Percentiles rank a stretch among this genome's conserved stretches.
Conservation (phyloP, 2,888 invertebrate species). For the Drosophila antonietae region DNA sequence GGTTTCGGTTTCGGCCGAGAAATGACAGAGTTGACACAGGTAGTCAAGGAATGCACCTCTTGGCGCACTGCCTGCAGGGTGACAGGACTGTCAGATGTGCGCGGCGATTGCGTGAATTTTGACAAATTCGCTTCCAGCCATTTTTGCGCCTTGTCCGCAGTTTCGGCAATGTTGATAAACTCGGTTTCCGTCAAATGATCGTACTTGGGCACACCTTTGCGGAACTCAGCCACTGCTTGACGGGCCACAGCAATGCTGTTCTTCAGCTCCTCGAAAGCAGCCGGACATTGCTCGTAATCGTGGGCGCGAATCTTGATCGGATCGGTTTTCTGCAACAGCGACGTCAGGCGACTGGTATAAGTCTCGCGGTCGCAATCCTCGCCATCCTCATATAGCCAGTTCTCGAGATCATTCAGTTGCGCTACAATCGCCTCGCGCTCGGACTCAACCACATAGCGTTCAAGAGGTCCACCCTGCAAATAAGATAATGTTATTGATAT, state of each 20-base stretch:
- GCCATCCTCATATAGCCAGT: constrained; percentile 98
- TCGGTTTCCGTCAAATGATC: constrained; percentile 93
- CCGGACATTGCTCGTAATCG: constrained; percentile 92
- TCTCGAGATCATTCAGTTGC: constrained; percentile 93
- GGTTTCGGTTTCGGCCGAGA: constrained; percentile 96
- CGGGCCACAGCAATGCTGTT: constrained; percentile 91
- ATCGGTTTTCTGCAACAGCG: constrained; percentile 91
- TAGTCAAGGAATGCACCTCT: constrained; percentile 88
- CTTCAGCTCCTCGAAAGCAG: constrained; percentile 92
- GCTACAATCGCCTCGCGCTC: constrained; percentile 88
- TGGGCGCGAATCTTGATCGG: constrained; percentile 93
- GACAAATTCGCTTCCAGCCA: constrained; percentile 93
- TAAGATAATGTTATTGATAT: background rate
- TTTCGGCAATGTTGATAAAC: constrained; percentile 90
- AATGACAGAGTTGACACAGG: constrained; percentile 89
- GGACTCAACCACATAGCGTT: constrained; percentile 90
- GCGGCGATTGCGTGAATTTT: constrained; percentile 88
- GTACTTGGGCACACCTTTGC: constrained; percentile 89
- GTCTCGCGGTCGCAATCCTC: constrained; percentile 93
- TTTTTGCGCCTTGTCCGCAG: constrained; percentile 89
- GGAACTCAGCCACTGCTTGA: constrained; percentile 91
- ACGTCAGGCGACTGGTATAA: constrained; percentile 88
- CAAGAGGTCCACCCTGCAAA: constrained; percentile 89
- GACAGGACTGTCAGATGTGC: constrained; percentile 90
- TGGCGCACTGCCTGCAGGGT: constrained; percentile 92